Conservation (phyloP, 2,888 invertebrate species). For the Tinea trinotella region DNA sequence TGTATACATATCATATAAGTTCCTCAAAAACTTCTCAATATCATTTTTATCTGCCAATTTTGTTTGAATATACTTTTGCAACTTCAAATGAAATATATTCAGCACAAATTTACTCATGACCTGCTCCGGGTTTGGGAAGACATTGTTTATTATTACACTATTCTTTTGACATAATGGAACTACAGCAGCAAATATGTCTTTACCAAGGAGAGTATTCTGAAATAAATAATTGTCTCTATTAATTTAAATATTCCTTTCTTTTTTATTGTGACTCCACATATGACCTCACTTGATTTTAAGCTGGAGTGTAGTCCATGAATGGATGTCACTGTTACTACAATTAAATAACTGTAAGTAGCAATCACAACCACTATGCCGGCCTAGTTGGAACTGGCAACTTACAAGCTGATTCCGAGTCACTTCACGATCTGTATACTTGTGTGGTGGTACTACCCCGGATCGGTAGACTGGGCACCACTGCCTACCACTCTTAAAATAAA, state of each 20-base stretch:
- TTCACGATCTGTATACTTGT: too few species aligned
- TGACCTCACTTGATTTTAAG: too few species aligned
- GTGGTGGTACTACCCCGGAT: too few species aligned
- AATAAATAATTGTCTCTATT: conserved; percentile 32
- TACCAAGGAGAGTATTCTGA: conserved; percentile 86
- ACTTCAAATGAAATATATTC: conserved; percentile 93
- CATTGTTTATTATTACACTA: conserved; percentile 85
- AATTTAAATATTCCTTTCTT: neutral
- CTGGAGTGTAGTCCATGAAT: too few species aligned
- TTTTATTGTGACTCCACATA: too few species aligned
- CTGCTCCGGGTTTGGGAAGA: conserved; percentile 95
- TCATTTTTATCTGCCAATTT: conserved; percentile 86
- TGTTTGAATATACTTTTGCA: conserved; percentile 88
- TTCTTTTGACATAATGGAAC: conserved; percentile 91
- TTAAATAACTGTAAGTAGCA: too few species aligned
- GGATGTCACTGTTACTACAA: too few species aligned
- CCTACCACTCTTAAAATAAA: too few species aligned
- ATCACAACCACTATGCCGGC: too few species aligned
- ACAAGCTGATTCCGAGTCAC: too few species aligned
- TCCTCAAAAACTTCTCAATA: conserved; percentile 89
- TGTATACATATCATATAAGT: conserved; percentile 90
- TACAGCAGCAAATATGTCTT: conserved; percentile 92
- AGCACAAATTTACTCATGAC: conserved; percentile 98
- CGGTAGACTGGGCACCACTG: too few species aligned
- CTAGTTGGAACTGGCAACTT: too few species aligned